Percentiles rank a stretch among this genome's conserved stretches.
These are phyloP conservation scores for Metacarcinus magister DNA, from an alignment of 2,888 invertebrate genomes.

Conservation along the genomic window DNA sequence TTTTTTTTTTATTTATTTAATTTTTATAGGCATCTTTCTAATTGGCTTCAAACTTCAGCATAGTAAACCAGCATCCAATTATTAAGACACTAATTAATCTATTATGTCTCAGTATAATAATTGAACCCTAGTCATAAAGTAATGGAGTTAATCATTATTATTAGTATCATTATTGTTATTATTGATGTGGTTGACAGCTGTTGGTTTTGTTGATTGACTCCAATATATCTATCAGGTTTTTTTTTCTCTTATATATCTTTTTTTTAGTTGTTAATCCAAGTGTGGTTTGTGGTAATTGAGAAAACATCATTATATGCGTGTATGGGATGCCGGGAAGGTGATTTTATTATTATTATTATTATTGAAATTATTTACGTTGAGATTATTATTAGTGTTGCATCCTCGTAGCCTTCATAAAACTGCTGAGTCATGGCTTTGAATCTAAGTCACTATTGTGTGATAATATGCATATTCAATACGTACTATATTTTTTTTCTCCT, in stretches of 20 bases:
- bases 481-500: too few relatives aligned
- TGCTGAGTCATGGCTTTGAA: constrained; percentile 62
- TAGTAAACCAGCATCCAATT: not conserved
- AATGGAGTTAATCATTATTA: not conserved
- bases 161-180: not conserved
- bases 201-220: not conserved
- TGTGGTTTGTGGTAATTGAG: constrained; percentile 32
- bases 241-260: not conserved
- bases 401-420: constrained; percentile 47
- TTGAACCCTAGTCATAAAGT: constrained; percentile 51
- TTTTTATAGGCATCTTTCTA: not conserved
- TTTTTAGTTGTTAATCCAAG: constrained; percentile 17
- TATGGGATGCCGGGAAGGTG: not conserved
- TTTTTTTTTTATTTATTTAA: not conserved
- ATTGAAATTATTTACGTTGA: not conserved
- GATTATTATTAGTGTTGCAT: constrained; percentile 51
- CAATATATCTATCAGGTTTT: not conserved
- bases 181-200: not conserved
- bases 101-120: not conserved
- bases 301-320: constrained; percentile 46
- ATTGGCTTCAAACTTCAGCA: not conserved
- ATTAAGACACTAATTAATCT: not conserved
- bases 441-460: constrained; percentile 73
- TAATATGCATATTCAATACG: constrained; percentile 52
- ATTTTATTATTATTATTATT: not conserved